These are phyloP conservation scores for Trochalopteron elliotii DNA, from an alignment of 2,113 vertebrate species.

Conservation along the genomic window DNA sequence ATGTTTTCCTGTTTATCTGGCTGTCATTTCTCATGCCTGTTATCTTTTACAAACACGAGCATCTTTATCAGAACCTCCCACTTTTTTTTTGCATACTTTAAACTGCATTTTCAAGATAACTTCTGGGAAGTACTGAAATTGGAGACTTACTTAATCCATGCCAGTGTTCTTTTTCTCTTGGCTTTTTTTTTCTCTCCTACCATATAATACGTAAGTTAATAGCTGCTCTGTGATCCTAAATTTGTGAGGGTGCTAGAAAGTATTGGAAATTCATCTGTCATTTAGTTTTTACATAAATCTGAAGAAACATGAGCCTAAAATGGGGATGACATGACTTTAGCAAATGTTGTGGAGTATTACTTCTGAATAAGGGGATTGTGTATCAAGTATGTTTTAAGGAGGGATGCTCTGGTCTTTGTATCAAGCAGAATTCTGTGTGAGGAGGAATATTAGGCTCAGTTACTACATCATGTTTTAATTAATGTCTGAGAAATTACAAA, in stretches of 20 bases:
- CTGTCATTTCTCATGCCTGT: background rate
- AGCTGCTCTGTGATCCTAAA: background rate
- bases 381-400: background rate
- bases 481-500: background rate
- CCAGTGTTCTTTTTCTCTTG: background rate
- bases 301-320: background rate
- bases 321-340: background rate
- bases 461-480: background rate
- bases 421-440: background rate
- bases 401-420: background rate
- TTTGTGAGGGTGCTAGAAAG: background rate
- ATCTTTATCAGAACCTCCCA: slow-evolving; percentile 29
- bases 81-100: background rate
- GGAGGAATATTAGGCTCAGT: background rate
- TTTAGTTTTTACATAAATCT: background rate
- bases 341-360: background rate
- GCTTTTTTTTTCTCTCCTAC: background rate
- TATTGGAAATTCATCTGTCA: background rate
- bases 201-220: background rate
- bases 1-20: slow-evolving; percentile 8
- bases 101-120: slow-evolving; percentile 34
- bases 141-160: background rate
- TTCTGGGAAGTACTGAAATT: slow-evolving; percentile 9
- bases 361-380: background rate
- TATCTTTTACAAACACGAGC: slow-evolving; percentile 47